phyloP scores from a whole-genome alignment of 2,888 invertebrate genomes.

The Schrankia costaestrigalis region DNA sequence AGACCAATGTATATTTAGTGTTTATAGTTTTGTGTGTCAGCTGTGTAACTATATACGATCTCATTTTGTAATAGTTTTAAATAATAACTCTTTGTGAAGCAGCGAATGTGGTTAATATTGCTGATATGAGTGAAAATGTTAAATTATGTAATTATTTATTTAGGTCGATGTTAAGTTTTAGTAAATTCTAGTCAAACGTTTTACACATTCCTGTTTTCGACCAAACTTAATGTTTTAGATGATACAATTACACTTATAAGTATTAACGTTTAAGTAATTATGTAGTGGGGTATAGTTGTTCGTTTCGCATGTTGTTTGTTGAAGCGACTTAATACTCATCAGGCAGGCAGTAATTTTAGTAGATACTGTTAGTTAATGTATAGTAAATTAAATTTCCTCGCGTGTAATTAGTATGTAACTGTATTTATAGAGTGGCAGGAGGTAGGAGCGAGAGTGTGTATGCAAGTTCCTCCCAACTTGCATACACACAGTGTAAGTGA shows the following conservation, averaged over 20 bases:
- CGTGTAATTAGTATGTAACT: slow-evolving; percentile 39
- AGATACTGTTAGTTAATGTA: slow-evolving; percentile 26
- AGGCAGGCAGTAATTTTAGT: slow-evolving; percentile 1
- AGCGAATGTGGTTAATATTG: slow-evolving; percentile 30
- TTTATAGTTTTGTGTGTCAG: slow-evolving; percentile 47
- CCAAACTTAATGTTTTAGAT: slow-evolving; percentile 68
- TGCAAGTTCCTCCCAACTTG: too few species aligned
- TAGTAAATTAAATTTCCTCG: slow-evolving; percentile 37
- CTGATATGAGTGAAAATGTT: slow-evolving; percentile 60
- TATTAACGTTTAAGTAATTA: slow-evolving; percentile 32
- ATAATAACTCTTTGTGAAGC: slow-evolving; percentile 35
- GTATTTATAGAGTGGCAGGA: slow-evolving; percentile 33
- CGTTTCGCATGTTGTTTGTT: slow-evolving; percentile 17
- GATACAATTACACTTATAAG: slow-evolving; percentile 29
- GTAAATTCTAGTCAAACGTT: slow-evolving; percentile 80
- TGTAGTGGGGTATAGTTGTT: slow-evolving; percentile 26
- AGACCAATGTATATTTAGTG: slow-evolving; percentile 33
- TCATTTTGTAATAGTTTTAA: slow-evolving; percentile 61
- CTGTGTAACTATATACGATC: slow-evolving; percentile 53
- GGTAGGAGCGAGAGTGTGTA: slow-evolving; percentile 30
- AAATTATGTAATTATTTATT: slow-evolving; percentile 72
- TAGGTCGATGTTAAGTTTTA: slow-evolving; percentile 77
- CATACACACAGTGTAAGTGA: slow-evolving; percentile 18
- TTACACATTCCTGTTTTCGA: slow-evolving; percentile 80
- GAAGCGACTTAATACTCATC: slow-evolving; percentile 29